Percentiles rank a stretch among this genome's conserved stretches.
Evolutionary conservation across 2,888 invertebrate species (phyloP).

Genomic region (Himalopsyche anomala): DNA sequence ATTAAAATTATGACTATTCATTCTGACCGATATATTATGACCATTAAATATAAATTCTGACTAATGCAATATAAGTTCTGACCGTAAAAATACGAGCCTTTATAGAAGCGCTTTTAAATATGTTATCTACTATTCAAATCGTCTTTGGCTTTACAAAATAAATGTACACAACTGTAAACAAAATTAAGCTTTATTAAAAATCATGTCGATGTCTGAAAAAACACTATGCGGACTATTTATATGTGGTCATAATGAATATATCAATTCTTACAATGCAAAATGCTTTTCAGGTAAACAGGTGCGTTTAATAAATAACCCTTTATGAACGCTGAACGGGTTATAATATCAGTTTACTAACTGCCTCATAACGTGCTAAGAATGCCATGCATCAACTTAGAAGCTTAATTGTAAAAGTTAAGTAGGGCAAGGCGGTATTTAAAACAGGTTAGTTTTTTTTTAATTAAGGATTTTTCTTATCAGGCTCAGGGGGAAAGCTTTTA

Average conservation of each 20-base stretch:
- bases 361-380: conserved; percentile 60
- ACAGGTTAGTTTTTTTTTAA: conserved; percentile 59
- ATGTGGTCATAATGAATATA: not conserved
- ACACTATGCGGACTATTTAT: too few relatives aligned
- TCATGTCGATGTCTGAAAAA: too few relatives aligned
- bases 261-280: not conserved
- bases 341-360: conserved; percentile 52
- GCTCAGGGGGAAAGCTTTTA: conserved; percentile 49
- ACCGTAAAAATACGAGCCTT: too few relatives aligned
- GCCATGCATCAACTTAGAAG: conserved; percentile 60
- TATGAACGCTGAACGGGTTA: conserved; percentile 54
- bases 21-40: too few relatives aligned
- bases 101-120: too few relatives aligned
- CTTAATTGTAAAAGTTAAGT: conserved; percentile 65
- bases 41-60: too few relatives aligned
- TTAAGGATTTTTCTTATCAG: conserved; percentile 55
- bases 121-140: too few relatives aligned
- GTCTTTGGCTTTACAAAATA: too few relatives aligned
- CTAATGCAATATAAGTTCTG: too few relatives aligned
- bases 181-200: too few relatives aligned
- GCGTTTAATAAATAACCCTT: conserved; percentile 57
- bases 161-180: too few relatives aligned
- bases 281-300: conserved; percentile 50
- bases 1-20: too few relatives aligned
- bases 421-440: conserved; percentile 55